Evolutionary conservation across 2,888 invertebrate genomes (phyloP).

Genomic region (Hirtodrosophila trivittata): DNA sequence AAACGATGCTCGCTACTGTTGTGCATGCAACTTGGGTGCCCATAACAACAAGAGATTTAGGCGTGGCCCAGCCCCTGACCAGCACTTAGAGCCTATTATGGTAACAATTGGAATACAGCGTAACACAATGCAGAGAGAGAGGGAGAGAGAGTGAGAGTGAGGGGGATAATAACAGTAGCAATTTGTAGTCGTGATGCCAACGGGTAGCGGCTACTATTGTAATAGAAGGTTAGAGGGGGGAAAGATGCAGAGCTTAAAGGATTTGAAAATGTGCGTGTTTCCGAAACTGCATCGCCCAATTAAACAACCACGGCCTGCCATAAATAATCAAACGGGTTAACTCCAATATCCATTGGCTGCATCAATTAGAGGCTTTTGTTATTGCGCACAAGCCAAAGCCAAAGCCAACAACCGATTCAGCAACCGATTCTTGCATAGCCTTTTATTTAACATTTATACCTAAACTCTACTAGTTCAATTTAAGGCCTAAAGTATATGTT

Average conservation of each 20-base stretch:
- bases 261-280: conserved; percentile 57
- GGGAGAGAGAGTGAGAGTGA: neutral
- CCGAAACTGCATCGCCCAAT: conserved; percentile 61
- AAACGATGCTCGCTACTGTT: neutral
- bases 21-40: neutral
- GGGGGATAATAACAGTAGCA: conserved; percentile 3
- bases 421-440: neutral
- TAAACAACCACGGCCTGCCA: conserved; percentile 54
- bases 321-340: conserved; percentile 59
- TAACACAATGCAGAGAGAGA: neutral
- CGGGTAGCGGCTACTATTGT: neutral
- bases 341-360: conserved; percentile 43
- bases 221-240: neutral
- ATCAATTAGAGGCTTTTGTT: conserved; percentile 34
- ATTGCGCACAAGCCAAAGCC: conserved; percentile 21
- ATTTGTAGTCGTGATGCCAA: conserved; percentile 8
- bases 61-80: conserved; percentile 3
- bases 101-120: conserved; percentile 5
- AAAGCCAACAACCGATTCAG: neutral
- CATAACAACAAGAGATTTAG: neutral
- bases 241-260: conserved; percentile 53
- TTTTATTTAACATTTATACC: no score
- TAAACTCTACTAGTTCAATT: neutral
- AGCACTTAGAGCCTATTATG: conserved; percentile 10
- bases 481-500: neutral